Percentiles rank a stretch among this genome's conserved stretches.
These are phyloP conservation scores for Himalopsyche phryganea DNA, from an alignment of 1,140 invertebrate species.

Conservation along the genomic window DNA sequence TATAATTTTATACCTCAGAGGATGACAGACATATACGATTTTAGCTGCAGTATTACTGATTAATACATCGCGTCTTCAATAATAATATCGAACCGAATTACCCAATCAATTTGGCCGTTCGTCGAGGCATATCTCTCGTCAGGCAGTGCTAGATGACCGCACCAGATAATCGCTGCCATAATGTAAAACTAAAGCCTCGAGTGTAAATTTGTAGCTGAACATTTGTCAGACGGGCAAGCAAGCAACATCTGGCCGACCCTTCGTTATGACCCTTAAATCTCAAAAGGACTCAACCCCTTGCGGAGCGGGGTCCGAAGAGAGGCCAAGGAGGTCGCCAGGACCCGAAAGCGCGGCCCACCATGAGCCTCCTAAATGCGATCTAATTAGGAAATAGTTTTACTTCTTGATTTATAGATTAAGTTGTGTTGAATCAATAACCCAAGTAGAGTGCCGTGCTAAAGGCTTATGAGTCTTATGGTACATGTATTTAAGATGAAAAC, in stretches of 20 bases:
- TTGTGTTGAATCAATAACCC: conserved; percentile 38
- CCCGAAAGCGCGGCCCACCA: conserved; percentile 1
- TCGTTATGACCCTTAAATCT: conserved; percentile 34
- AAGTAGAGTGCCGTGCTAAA: not conserved
- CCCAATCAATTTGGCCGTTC: conserved; percentile 32
- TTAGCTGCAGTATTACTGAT: conserved; percentile 8
- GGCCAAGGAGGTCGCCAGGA: conserved; percentile 11
- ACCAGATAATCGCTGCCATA: conserved; percentile 33
- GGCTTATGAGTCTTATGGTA: not conserved
- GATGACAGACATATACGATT: no score
- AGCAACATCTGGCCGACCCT: conserved; percentile 31
- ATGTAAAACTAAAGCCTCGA: conserved; percentile 18
- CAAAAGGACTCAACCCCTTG: conserved; percentile 23
- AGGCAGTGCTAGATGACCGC: conserved; percentile 31
- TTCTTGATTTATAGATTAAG: conserved; percentile 58
- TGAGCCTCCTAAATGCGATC: conserved; percentile 51
- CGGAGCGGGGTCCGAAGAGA: not conserved
- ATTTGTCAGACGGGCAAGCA: conserved; percentile 23
- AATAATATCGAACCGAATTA: conserved; percentile 24
- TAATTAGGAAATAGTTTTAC: conserved; percentile 58
- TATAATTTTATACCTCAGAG: no score
- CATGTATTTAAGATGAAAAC: not conserved
- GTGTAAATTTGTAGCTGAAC: conserved; percentile 32
- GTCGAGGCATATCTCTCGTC: not conserved
- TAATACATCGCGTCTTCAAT: conserved; percentile 26